Conservation (phyloP, 2,888 invertebrate species). For the Nomada fabriciana region DNA sequence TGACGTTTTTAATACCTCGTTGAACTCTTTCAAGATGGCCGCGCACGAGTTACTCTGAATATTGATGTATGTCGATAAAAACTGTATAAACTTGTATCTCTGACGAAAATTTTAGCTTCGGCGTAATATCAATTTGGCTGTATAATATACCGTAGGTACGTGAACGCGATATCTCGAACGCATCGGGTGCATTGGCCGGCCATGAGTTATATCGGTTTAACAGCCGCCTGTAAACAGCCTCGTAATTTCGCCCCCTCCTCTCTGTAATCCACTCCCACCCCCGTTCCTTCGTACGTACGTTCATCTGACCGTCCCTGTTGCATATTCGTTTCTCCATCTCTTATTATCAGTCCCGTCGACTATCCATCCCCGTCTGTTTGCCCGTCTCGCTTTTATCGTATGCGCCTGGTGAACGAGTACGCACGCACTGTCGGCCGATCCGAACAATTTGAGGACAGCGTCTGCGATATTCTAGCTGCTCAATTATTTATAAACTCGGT, state of each 20-base stretch:
- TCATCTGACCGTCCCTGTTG: conserved; percentile 43
- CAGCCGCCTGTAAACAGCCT: conserved; percentile 81
- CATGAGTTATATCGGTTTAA: conserved; percentile 82
- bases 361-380: background rate
- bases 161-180: conserved; percentile 60
- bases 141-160: conserved; percentile 27
- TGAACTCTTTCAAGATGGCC: too few species aligned
- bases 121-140: conserved; percentile 17
- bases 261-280: conserved; percentile 35
- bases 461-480: too few species aligned
- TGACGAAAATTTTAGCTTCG: too few species aligned
- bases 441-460: too few species aligned
- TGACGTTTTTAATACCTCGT: too few species aligned
- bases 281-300: conserved; percentile 48
- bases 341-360: background rate
- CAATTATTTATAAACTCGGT: too few species aligned
- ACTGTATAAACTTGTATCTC: too few species aligned
- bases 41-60: too few species aligned
- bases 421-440: too few species aligned
- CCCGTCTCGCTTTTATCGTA: background rate
- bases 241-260: conserved; percentile 75
- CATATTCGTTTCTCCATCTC: conserved; percentile 51
- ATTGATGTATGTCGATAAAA: too few species aligned
- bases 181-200: conserved; percentile 80
- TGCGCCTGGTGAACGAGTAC: too few species aligned